Conservation (phyloP, 2,113 vertebrate species). For the Pycnonotus jocosus region DNA sequence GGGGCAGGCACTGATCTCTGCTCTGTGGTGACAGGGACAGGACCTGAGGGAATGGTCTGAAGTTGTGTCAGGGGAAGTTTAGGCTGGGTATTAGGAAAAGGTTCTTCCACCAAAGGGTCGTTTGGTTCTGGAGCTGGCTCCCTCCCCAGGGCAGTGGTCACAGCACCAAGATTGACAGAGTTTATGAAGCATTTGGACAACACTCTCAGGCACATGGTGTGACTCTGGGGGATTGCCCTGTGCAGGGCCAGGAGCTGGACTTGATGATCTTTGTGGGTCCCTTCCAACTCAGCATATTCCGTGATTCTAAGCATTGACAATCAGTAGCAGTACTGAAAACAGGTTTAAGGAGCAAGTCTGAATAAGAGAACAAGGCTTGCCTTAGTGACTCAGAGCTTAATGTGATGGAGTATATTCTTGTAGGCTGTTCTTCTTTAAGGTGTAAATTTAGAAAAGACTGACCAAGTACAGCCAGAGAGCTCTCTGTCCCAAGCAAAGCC, state of each 20-base stretch:
- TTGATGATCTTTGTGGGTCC: accelerated
- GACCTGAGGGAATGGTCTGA: not conserved
- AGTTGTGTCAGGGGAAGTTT: not conserved
- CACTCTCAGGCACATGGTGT: not conserved
- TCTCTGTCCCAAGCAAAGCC: not conserved
- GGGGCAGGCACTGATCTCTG: not conserved
- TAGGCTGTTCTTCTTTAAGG: not conserved
- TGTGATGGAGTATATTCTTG: not conserved
- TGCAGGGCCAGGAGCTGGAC: not conserved
- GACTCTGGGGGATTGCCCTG: not conserved
- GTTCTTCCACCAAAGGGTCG: not conserved
- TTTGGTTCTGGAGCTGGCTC: not conserved
- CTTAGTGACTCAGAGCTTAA: not conserved
- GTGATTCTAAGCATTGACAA: not conserved
- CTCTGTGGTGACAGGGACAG: not conserved
- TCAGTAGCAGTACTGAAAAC: not conserved
- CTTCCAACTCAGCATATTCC: not conserved
- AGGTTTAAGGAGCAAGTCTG: not conserved
- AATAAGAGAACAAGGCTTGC: not conserved
- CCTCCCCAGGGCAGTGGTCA: not conserved
- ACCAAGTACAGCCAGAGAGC: not conserved
- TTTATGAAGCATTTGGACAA: not conserved
- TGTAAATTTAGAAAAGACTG: not conserved
- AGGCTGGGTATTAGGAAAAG: not conserved
- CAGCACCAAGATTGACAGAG: not conserved